A percentile compares a stretch with the other conserved stretches of the same genome.
Conservation (phyloP, 2,797 vertebrate species). For the Uromys caudimaculatus region DNA sequence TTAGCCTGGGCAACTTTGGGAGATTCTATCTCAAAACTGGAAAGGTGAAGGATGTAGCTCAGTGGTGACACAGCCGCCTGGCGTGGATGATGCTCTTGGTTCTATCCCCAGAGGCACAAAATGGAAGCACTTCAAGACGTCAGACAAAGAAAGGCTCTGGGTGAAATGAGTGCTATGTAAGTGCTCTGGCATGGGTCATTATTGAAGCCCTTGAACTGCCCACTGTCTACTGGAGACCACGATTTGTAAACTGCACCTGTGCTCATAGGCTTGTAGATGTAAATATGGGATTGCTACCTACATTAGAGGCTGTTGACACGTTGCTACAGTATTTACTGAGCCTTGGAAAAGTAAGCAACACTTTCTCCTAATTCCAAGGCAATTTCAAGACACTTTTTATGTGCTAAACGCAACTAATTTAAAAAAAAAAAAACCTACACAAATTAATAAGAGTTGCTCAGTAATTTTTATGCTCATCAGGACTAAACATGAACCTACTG, state of each 20-base stretch:
- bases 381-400: constrained; percentile 37
- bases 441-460: constrained; percentile 39
- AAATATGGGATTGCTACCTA: neutral
- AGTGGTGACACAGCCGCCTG: neutral
- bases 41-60: neutral
- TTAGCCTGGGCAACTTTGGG: neutral
- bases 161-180: neutral
- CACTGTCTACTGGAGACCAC: neutral
- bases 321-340: neutral
- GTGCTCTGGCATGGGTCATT: neutral
- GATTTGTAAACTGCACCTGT: neutral
- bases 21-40: neutral
- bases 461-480: constrained; percentile 19
- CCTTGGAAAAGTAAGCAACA: constrained; percentile 46
- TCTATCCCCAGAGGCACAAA: too few relatives aligned
- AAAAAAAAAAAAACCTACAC: neutral
- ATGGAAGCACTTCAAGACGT: neutral
- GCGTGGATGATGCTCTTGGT: neutral
- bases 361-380: constrained; percentile 20
- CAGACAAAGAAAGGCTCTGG: constrained; percentile 9
- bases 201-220: neutral
- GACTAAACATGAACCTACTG: neutral
- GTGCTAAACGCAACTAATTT: constrained; percentile 42
- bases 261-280: neutral
- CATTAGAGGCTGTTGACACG: neutral